Percentiles rank a stretch among this genome's conserved stretches.
phyloP scores from a whole-genome alignment of 2,888 invertebrate species.

The Diaphora mendica region DNA sequence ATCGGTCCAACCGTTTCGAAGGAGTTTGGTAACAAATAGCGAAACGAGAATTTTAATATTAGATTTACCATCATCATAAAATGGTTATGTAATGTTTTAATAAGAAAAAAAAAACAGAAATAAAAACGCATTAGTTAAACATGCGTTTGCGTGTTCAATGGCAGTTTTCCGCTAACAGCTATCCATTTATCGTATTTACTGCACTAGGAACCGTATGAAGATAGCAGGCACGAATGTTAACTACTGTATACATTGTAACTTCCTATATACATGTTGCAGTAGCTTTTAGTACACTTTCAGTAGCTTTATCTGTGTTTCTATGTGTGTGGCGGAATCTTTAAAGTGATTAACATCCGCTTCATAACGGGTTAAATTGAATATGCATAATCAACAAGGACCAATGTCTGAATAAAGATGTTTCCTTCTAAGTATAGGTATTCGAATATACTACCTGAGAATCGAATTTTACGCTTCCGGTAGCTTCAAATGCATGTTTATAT shows the following conservation, averaged over 20 bases:
- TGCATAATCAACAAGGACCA: too few species aligned
- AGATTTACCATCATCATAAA: too few species aligned
- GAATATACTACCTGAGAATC: too few species aligned
- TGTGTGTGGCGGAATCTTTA: too few species aligned
- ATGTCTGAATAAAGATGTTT: too few species aligned
- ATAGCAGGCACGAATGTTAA: slow-evolving; percentile 1
- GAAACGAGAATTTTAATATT: too few species aligned
- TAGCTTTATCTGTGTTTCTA: not conserved
- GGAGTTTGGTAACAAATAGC: too few species aligned
- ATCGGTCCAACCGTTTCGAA: too few species aligned
- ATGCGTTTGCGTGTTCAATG: slow-evolving; percentile 9
- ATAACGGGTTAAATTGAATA: not conserved
- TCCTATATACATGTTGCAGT: not conserved
- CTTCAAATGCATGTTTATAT: too few species aligned
- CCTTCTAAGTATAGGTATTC: too few species aligned
- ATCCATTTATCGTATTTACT: not conserved
- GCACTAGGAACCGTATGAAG: not conserved
- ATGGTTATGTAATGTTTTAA: not conserved
- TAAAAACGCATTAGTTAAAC: not conserved
- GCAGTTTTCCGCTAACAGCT: not conserved
- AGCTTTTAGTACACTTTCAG: not conserved
- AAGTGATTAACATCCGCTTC: not conserved
- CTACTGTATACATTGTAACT: not conserved
- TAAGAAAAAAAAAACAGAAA: not conserved
- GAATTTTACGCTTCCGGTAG: too few species aligned